These are phyloP conservation scores for Calephelis virginiensis DNA, from an alignment of 1,140 invertebrate species.

Conservation along the genomic window DNA sequence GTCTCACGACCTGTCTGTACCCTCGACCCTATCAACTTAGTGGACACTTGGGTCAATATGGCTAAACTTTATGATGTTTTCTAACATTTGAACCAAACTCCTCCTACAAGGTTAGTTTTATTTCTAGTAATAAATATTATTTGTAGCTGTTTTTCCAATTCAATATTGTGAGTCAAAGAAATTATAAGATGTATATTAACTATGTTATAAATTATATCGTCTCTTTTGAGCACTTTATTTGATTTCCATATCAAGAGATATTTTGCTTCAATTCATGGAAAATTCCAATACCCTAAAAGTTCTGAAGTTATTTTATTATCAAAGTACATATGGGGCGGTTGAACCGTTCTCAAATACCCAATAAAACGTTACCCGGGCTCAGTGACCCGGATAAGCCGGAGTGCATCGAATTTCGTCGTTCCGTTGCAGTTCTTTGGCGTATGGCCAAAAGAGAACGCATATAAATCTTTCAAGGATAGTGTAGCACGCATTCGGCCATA, in stretches of 20 bases:
- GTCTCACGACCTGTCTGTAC: too few species aligned
- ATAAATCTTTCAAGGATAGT: slow-evolving; percentile 26
- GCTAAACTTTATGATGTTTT: too few species aligned
- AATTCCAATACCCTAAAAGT: slow-evolving; percentile 8
- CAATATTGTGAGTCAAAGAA: neutral
- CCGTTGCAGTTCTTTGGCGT: slow-evolving; percentile 28
- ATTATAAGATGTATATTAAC: too few species aligned
- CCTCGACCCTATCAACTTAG: too few species aligned
- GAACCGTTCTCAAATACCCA: slow-evolving; percentile 23
- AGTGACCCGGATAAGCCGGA: slow-evolving; percentile 28
- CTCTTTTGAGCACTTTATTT: too few species aligned
- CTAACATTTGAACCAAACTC: too few species aligned
- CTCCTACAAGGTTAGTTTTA: too few species aligned
- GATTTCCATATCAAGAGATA: too few species aligned
- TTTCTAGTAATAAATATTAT: too few species aligned
- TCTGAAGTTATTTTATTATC: slow-evolving; percentile 8
- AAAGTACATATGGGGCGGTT: slow-evolving; percentile 9
- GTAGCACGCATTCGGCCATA: neutral
- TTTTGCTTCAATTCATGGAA: neutral
- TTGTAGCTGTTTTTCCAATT: neutral
- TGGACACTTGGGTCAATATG: too few species aligned
- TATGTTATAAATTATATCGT: too few species aligned
- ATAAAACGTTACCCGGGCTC: slow-evolving; percentile 24
- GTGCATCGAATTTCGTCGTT: slow-evolving; percentile 23
- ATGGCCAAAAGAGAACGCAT: slow-evolving; percentile 25